A percentile compares a stretch with the other conserved stretches of the same genome.
Conservation (phyloP, 2,888 invertebrate species). For the Baronia brevicornis region DNA sequence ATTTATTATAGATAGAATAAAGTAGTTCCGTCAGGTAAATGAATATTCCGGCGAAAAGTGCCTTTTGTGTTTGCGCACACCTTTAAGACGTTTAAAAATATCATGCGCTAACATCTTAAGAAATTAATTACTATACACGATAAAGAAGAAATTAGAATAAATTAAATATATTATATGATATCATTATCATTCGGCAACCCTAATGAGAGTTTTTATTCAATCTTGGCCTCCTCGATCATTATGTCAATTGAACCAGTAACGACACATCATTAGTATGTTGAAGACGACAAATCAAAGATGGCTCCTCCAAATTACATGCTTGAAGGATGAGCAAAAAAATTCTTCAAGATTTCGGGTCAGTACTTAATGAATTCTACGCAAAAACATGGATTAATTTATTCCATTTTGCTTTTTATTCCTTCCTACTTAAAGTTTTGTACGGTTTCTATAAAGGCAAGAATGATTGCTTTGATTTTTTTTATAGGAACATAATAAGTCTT, state of each 20-base stretch:
- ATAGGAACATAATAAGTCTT: background rate
- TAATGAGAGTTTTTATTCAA: background rate
- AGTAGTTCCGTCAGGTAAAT: too few species aligned
- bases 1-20: too few species aligned
- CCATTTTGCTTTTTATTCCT: constrained; percentile 5
- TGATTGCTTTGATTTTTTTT: constrained; percentile 4
- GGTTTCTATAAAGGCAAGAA: background rate
- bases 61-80: too few species aligned
- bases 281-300: constrained; percentile 9
- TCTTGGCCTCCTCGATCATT: background rate
- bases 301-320: constrained; percentile 7
- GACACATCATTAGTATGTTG: background rate
- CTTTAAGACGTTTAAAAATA: too few species aligned
- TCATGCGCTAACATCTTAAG: too few species aligned
- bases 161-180: too few species aligned
- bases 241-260: constrained; percentile 2
- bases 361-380: constrained; percentile 10
- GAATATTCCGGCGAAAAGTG: too few species aligned
- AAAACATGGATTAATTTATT: constrained; percentile 6
- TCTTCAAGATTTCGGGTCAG: constrained; percentile 2
- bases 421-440: constrained; percentile 6
- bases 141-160: too few species aligned
- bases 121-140: too few species aligned
- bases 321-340: constrained; percentile 6
- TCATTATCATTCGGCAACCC: background rate